Base-by-base conservation (phyloP, 2,888 invertebrate genomes). In the Drosophila aldrichi region DNA sequence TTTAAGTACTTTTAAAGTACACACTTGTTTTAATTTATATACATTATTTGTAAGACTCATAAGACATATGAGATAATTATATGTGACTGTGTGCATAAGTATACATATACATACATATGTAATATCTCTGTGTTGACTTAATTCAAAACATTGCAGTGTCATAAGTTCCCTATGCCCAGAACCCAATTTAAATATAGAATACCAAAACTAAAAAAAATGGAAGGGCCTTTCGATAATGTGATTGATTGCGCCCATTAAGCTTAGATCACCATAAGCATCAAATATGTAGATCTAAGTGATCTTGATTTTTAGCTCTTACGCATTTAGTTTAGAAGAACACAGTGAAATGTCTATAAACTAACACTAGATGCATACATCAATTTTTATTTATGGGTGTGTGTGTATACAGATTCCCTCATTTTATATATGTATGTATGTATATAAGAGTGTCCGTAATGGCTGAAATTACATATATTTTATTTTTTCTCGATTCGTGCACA, bases 1-100 rank as follows among this genome's bases (percentile, higher is more conserved):
- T 55, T 49, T 43, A 55, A 49, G 59, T 69, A 59, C 54, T 69
- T 69, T 69, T 22, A 43, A 62, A 70, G 54, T 48, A 43, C 54
- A 34, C 43, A 49, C 41, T 57, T 12, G 20, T 43, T 34, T 61
- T 72, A 43, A 10, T 58, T 55, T 71, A 71, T 72, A 58, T 71
- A 71, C 70, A 71, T 64, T 43, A 20, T 63, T 12, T 20, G 7
- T 8, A n/a, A 34, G 38, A 34, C 34, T 9, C 32, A 44, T 20
- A 25, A 41, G 16, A 64, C 41, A 40, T 46, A 44, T 56, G 36
- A 20, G 20, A 25, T 38, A 38, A 44, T 12, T 56, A 12, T 56
- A 32, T 32, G 8, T 49, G 32, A 49, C 16, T 43, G 54, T 59
- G 22, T 55, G 46, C 38, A 25, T 48, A 18, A 52, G 9, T 51